A percentile compares a stretch with the other conserved stretches of the same genome.
phyloP scores from a whole-genome alignment of 2,797 vertebrate species.

The Ptychobarbus kaznakovi region DNA sequence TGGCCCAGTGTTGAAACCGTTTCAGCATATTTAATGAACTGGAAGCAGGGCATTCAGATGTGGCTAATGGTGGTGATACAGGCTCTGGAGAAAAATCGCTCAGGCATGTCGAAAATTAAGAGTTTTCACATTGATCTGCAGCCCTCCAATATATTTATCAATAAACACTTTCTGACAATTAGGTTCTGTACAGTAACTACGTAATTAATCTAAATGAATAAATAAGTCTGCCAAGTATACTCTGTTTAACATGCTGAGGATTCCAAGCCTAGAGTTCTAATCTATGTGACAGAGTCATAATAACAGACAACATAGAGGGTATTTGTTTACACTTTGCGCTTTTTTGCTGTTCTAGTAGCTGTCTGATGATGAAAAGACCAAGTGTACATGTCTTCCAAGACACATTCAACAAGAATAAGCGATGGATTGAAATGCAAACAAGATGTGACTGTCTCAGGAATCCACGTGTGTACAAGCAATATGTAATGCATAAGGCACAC shows the following conservation, averaged over 20 bases:
- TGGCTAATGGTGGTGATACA: slow-evolving; percentile 47
- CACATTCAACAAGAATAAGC: not conserved
- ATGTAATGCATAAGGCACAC: not conserved
- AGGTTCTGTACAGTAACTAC: slow-evolving; percentile 13
- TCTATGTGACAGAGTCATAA: not conserved
- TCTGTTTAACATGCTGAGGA: not conserved
- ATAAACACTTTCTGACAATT: slow-evolving; percentile 15
- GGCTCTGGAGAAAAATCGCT: slow-evolving; percentile 36
- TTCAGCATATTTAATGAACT: slow-evolving; percentile 60
- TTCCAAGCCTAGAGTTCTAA: not conserved
- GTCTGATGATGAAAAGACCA: not conserved
- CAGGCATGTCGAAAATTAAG: slow-evolving; percentile 30
- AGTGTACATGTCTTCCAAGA: not conserved
- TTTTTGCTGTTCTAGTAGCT: not conserved
- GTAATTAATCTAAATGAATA: slow-evolving; percentile 21
- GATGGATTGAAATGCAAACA: not conserved
- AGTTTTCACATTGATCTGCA: slow-evolving; percentile 31
- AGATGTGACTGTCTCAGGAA: not conserved
- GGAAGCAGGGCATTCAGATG: slow-evolving; percentile 52
- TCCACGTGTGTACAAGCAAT: not conserved
- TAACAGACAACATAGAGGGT: not conserved
- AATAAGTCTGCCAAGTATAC: not conserved
- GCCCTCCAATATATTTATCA: slow-evolving; percentile 5
- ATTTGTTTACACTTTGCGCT: slow-evolving; percentile 2
- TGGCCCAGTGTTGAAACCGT: slow-evolving; percentile 51